Evolutionary conservation across 2,113 vertebrate species (phyloP).

Genomic region (Kryptolebias marmoratus): DNA sequence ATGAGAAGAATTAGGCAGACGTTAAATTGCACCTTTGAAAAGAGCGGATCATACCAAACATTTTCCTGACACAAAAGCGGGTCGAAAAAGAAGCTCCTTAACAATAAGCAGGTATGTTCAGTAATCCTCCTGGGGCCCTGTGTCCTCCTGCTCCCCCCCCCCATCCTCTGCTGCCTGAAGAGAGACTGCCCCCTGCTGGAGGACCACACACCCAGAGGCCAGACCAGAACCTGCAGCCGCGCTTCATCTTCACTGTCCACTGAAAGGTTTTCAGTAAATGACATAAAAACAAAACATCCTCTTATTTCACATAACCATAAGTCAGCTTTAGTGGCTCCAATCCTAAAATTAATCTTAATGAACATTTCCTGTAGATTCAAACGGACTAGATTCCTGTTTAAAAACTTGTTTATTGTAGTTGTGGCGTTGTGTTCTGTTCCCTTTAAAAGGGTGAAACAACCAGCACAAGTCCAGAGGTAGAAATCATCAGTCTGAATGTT

Average conservation of each 20-base stretch:
- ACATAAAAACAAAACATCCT: too few relatives aligned
- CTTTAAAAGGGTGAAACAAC: conserved; percentile 58
- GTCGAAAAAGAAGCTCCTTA: conserved; percentile 1
- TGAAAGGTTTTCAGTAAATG: too few relatives aligned
- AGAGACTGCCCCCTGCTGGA: conserved; percentile 58
- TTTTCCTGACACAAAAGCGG: background rate
- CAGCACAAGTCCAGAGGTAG: conserved; percentile 78
- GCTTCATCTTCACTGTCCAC: too few relatives aligned
- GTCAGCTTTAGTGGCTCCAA: too few relatives aligned
- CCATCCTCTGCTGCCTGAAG: background rate
- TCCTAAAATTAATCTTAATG: too few relatives aligned
- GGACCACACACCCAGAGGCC: too few relatives aligned
- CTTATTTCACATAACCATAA: too few relatives aligned
- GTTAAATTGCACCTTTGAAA: too few relatives aligned
- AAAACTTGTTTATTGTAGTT: conserved; percentile 75
- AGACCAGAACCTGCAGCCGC: too few relatives aligned
- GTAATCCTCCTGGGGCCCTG: conserved; percentile 44
- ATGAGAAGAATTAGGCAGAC: too few relatives aligned
- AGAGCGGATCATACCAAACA: too few relatives aligned
- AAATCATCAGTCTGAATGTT: conserved; percentile 60
- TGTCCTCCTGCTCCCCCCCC: conserved; percentile 48
- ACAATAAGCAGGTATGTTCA: conserved; percentile 48
- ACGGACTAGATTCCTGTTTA: conserved; percentile 17
- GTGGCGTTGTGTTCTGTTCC: conserved; percentile 60
- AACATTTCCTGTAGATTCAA: background rate